These are phyloP conservation scores for Heterodera schachtii DNA, from an alignment of 1,140 invertebrate species.

Conservation along the genomic window DNA sequence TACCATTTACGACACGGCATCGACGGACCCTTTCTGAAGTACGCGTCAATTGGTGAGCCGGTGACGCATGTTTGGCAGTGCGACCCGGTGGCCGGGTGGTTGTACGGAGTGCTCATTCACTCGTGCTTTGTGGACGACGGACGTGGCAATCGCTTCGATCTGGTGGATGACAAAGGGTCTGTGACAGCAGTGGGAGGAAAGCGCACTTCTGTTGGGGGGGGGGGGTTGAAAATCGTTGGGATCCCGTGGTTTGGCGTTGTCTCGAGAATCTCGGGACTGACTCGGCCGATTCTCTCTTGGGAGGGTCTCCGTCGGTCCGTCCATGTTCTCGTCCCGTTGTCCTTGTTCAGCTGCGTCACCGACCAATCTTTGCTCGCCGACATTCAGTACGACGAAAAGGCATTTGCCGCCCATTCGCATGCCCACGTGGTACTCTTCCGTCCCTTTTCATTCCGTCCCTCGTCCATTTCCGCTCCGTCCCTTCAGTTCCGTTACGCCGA, in stretches of 20 bases:
- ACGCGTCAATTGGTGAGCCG: conserved; percentile 60
- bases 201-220: too few species aligned
- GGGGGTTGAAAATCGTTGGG: too few species aligned
- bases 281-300: too few species aligned
- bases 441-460: too few species aligned
- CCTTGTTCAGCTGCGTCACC: conserved; percentile 50
- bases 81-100: conserved; percentile 50
- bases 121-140: conserved; percentile 64
- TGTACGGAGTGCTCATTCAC: conserved; percentile 63
- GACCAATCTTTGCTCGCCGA: conserved; percentile 55
- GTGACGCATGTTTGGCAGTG: conserved; percentile 56
- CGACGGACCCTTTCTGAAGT: conserved; percentile 53
- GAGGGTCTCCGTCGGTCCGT: not conserved
- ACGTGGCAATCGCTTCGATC: conserved; percentile 61
- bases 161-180: conserved; percentile 60
- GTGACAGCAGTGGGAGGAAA: too few species aligned
- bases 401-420: conserved; percentile 52
- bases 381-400: conserved; percentile 53
- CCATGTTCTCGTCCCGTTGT: not conserved
- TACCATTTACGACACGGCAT: conserved; percentile 56
- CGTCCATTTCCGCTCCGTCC: too few species aligned
- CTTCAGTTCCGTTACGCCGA: conserved; percentile 63
- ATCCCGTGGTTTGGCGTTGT: too few species aligned
- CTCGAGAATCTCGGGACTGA: too few species aligned
- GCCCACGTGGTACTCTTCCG: conserved; percentile 45